A percentile compares a stretch with the other conserved stretches of the same genome.
Evolutionary conservation across 2,888 invertebrate species (phyloP).

Genomic region (Cosmia pyralina): DNA sequence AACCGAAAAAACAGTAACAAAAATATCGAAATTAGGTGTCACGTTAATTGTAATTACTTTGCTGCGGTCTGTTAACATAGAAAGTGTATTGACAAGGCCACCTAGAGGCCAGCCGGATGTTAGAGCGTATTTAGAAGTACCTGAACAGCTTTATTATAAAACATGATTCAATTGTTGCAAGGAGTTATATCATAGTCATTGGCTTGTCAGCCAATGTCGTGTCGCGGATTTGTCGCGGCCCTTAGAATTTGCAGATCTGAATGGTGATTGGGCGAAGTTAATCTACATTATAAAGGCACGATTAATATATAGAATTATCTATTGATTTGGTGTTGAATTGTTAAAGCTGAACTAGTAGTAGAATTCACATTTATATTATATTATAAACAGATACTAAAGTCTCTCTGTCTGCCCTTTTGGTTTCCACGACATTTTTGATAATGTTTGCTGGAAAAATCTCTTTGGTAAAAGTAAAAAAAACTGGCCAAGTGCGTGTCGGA

Average conservation of each 20-base stretch:
- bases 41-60: constrained; percentile 48
- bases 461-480: too few relatives aligned
- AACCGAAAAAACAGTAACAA: constrained; percentile 9
- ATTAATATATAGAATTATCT: constrained; percentile 8
- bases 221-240: constrained; percentile 39
- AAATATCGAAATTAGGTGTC: constrained; percentile 36
- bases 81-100: constrained; percentile 83
- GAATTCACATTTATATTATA: not conserved
- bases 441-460: not conserved
- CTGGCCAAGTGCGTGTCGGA: too few relatives aligned
- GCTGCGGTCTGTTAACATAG: constrained; percentile 65
- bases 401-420: not conserved
- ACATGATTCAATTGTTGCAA: constrained; percentile 58
- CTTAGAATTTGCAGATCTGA: constrained; percentile 40
- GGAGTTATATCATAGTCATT: constrained; percentile 36
- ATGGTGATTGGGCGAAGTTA: constrained; percentile 44
- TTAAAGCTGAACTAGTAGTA: not conserved
- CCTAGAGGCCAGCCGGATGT: constrained; percentile 84
- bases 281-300: constrained; percentile 6
- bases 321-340: not conserved
- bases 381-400: too few relatives aligned
- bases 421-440: not conserved
- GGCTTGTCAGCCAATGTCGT: constrained; percentile 39
- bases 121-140: constrained; percentile 55
- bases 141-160: constrained; percentile 61